Evolutionary conservation across 2,113 vertebrate species (phyloP).

Genomic region (Diglossa brunneiventris): DNA sequence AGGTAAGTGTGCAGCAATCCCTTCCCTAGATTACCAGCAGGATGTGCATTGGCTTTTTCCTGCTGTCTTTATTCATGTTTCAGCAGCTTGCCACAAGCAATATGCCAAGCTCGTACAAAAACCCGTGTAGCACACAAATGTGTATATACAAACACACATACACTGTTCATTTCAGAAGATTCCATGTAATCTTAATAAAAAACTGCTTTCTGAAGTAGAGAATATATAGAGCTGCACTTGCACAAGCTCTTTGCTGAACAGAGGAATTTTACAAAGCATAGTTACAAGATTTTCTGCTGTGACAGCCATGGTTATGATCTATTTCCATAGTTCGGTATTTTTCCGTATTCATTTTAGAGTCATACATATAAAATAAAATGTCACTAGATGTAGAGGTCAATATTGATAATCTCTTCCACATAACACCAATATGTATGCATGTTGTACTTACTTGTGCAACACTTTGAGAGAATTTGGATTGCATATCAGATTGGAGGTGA

Average conservation of each 20-base stretch:
- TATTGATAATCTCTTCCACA: not conserved
- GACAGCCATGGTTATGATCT: not conserved
- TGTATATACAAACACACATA: not conserved
- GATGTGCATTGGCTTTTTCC: slow-evolving; percentile 57
- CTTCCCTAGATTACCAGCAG: slow-evolving; percentile 40
- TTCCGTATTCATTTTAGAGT: not conserved
- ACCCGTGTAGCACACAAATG: not conserved
- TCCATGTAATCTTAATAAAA: slow-evolving; percentile 18
- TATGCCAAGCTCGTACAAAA: slow-evolving; percentile 58
- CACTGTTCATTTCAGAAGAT: not conserved
- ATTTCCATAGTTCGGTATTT: not conserved
- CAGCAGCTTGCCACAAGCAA: slow-evolving; percentile 72
- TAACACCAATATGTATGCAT: not conserved
- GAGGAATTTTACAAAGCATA: slow-evolving; percentile 12
- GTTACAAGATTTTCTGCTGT: slow-evolving; percentile 22
- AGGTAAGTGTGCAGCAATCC: not conserved
- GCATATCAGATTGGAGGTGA: not conserved
- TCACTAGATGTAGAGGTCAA: not conserved
- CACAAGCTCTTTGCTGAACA: slow-evolving; percentile 32
- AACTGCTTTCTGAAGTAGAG: slow-evolving; percentile 35
- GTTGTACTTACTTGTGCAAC: not conserved
- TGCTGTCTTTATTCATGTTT: slow-evolving; percentile 73
- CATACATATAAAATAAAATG: not conserved
- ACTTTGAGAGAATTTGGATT: not conserved
- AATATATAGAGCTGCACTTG: slow-evolving; percentile 39